Evolutionary conservation across 1,140 invertebrate species (phyloP).

Genomic region (Cotesia vestalis): DNA sequence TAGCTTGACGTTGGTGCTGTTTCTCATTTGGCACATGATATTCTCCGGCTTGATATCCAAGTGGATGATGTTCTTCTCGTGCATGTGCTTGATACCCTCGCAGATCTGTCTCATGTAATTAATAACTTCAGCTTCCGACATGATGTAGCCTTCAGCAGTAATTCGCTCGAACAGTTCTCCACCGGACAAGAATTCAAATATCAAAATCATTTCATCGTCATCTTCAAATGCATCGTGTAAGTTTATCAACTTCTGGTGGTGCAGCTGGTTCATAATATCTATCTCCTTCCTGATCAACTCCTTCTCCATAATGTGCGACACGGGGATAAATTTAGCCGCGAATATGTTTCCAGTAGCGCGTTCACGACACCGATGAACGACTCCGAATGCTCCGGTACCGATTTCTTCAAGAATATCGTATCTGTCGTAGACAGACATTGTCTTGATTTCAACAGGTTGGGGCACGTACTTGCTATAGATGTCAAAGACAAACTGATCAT

Average conservation of each 20-base stretch:
- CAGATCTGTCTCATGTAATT: constrained; percentile 99
- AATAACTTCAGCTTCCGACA: constrained; percentile 99
- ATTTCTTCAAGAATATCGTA: constrained; percentile 99
- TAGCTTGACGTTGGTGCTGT: constrained; percentile 94
- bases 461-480: constrained; percentile 97
- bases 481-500: constrained; percentile 98
- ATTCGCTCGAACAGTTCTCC: constrained; percentile 99
- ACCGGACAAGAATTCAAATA: constrained; percentile 98
- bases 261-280: constrained; percentile 98
- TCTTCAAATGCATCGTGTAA: constrained; percentile 99
- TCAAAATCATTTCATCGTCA: constrained; percentile 98
- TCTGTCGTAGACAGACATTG: constrained; percentile 93
- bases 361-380: constrained; percentile 97
- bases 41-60: constrained; percentile 97
- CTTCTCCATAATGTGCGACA: constrained; percentile 94
- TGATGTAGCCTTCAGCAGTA: constrained; percentile 95
- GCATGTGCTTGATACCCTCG: constrained; percentile 98
- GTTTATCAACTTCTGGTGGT: constrained; percentile 97
- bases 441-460: constrained; percentile 95
- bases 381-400: constrained; percentile 98
- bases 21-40: constrained; percentile 98
- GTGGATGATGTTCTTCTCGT: constrained; percentile 99
- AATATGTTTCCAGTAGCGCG: constrained; percentile 95
- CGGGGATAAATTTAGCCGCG: constrained; percentile 99
- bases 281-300: constrained; percentile 98